Evolutionary conservation across 2,888 invertebrate genomes (phyloP).

Genomic region (Lithophane socia): DNA sequence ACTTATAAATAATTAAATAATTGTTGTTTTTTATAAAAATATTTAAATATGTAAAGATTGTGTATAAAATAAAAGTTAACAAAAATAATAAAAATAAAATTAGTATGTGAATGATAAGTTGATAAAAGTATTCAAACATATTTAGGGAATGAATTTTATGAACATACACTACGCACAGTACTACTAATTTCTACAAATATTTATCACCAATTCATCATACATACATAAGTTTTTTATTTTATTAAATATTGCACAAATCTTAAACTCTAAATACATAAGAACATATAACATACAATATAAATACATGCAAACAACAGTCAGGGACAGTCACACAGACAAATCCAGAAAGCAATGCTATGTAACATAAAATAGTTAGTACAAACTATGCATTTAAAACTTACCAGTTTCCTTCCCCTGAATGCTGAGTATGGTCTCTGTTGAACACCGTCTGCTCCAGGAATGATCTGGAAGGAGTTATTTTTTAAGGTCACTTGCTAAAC

Average conservation of each 20-base stretch:
- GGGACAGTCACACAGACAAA: constrained; percentile 12
- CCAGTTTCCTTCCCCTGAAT: constrained; percentile 92
- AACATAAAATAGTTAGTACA: not conserved
- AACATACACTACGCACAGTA: not conserved
- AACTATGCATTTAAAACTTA: constrained; percentile 72
- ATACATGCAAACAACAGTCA: constrained; percentile 35
- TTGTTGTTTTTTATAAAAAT: too few species aligned
- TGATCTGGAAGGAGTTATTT: constrained; percentile 72
- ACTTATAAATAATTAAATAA: too few species aligned
- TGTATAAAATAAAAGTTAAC: too few species aligned
- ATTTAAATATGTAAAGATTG: too few species aligned
- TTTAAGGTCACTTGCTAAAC: too few species aligned
- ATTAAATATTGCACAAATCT: constrained; percentile 1
- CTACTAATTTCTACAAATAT: not conserved
- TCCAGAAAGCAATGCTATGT: not conserved
- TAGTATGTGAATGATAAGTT: too few species aligned
- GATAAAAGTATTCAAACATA: too few species aligned
- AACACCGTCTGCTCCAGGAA: constrained; percentile 83
- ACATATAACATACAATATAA: constrained; percentile 1
- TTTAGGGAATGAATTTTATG: too few species aligned
- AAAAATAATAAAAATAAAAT: too few species aligned
- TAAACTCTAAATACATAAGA: not conserved
- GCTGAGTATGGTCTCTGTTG: constrained; percentile 91
- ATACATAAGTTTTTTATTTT: not conserved
- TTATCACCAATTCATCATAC: not conserved